phyloP scores from a whole-genome alignment of 2,113 vertebrate species.

The Coptodon bakossiorum region DNA sequence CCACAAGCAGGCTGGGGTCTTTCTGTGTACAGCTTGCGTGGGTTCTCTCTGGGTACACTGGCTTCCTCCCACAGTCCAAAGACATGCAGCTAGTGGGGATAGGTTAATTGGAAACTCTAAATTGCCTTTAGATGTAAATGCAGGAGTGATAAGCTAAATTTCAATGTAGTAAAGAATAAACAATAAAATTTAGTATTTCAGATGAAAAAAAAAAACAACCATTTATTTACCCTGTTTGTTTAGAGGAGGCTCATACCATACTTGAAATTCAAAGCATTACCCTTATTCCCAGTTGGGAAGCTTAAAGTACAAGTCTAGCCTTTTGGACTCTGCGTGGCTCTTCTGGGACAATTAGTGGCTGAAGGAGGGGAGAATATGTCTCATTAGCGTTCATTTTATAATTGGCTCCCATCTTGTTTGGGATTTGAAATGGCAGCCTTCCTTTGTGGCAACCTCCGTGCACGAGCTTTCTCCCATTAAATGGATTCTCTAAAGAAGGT shows the following conservation, averaged over 20 bases:
- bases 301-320: background rate
- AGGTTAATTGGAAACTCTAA: background rate
- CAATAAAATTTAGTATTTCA: background rate
- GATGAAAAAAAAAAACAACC: rapidly evolving
- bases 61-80: background rate
- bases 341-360: slow-evolving; percentile 11
- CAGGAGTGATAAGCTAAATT: background rate
- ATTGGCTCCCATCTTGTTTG: slow-evolving; percentile 30
- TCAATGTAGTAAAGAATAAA: background rate
- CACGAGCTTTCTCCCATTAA: background rate
- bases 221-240: background rate
- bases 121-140: background rate
- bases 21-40: background rate
- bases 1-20: background rate
- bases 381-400: slow-evolving; percentile 32
- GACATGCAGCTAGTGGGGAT: background rate
- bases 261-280: background rate
- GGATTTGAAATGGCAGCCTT: slow-evolving; percentile 15
- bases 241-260: background rate
- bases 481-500: background rate
- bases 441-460: background rate
- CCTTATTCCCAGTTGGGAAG: background rate
- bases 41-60: background rate
- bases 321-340: background rate
- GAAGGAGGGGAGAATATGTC: background rate